Percentiles rank a stretch among this genome's conserved stretches.
Evolutionary conservation across 2,888 invertebrate species (phyloP).

Genomic region (Patella ulyssiponensis): DNA sequence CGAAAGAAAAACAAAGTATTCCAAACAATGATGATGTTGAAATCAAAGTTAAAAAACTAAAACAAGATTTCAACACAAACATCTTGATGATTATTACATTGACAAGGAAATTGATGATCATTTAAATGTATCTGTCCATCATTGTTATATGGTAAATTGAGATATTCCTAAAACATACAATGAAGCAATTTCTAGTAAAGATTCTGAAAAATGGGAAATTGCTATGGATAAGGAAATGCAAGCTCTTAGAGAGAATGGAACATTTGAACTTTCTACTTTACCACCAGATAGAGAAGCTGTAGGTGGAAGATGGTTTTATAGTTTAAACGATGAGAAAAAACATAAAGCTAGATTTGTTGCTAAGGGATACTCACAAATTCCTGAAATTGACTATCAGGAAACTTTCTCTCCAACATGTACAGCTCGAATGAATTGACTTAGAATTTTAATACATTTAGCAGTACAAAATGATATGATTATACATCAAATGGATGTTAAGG

Average conservation of each 20-base stretch:
- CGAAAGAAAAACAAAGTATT: neutral
- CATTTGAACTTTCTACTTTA: slow-evolving; percentile 14
- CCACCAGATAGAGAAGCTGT: slow-evolving; percentile 20
- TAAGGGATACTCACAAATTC: slow-evolving; percentile 18
- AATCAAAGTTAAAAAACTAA: neutral
- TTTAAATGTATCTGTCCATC: slow-evolving; percentile 9
- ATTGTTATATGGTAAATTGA: slow-evolving; percentile 8
- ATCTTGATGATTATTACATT: neutral
- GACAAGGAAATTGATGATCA: slow-evolving; percentile 1
- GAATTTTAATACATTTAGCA: slow-evolving; percentile 1
- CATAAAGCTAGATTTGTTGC: slow-evolving; percentile 16
- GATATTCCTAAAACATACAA: slow-evolving; percentile 14
- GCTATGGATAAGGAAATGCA: slow-evolving; percentile 21
- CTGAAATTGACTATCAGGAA: slow-evolving; percentile 24
- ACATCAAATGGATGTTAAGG: slow-evolving; percentile 21
- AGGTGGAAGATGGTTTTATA: slow-evolving; percentile 20
- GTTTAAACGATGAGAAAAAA: neutral
- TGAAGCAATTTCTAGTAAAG: slow-evolving; percentile 16
- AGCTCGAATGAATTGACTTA: slow-evolving; percentile 9
- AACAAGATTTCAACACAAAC: neutral
- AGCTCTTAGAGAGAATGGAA: slow-evolving; percentile 15
- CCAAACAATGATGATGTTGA: neutral
- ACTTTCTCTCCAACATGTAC: slow-evolving; percentile 20
- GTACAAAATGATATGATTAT: slow-evolving; percentile 7
- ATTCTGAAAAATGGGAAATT: slow-evolving; percentile 15